Percentiles rank a stretch among this genome's conserved stretches.
phyloP scores from a whole-genome alignment of 2,888 invertebrate genomes.

The Melinaea marsaeus region DNA sequence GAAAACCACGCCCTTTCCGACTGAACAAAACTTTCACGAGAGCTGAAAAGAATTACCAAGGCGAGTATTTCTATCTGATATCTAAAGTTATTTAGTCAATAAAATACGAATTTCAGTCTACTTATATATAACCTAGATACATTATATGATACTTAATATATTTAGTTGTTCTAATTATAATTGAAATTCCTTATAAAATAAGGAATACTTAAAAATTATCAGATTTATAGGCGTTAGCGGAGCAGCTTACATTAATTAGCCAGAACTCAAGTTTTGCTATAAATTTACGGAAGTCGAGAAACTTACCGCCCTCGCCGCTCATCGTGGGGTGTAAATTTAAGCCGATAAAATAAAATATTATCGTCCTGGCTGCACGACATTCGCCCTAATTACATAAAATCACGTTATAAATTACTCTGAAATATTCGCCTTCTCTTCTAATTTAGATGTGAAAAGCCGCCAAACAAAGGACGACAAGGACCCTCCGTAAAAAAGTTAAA shows the following conservation, averaged over 20 bases:
- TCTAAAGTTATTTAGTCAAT: slow-evolving; percentile 23
- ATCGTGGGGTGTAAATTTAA: slow-evolving; percentile 67
- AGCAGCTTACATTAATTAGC: slow-evolving; percentile 74
- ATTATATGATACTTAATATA: too few relatives aligned
- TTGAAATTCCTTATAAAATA: too few relatives aligned
- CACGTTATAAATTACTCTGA: slow-evolving; percentile 63
- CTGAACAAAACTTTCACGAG: slow-evolving; percentile 59
- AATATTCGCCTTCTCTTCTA: slow-evolving; percentile 57
- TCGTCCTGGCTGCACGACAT: slow-evolving; percentile 57
- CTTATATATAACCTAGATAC: too few relatives aligned
- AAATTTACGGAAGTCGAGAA: slow-evolving; percentile 66
- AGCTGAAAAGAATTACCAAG: slow-evolving; percentile 54
- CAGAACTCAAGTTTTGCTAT: slow-evolving; percentile 74
- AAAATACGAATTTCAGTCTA: slow-evolving; percentile 13
- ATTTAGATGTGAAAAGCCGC: slow-evolving; percentile 57
- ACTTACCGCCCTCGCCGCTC: slow-evolving; percentile 66
- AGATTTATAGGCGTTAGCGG: slow-evolving; percentile 54
- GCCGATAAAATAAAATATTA: slow-evolving; percentile 75
- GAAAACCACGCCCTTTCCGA: slow-evolving; percentile 61
- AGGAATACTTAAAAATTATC: slow-evolving; percentile 49
- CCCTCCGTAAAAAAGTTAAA: slow-evolving; percentile 53
- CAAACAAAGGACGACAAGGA: slow-evolving; percentile 61
- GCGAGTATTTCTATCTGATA: slow-evolving; percentile 39
- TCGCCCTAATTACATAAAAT: slow-evolving; percentile 67
- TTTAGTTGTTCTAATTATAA: too few relatives aligned